Evolutionary conservation across 1,140 invertebrate species (phyloP), one percentile per base, ranked within the genome.

Genomic region (Orchesella cincta): DNA sequence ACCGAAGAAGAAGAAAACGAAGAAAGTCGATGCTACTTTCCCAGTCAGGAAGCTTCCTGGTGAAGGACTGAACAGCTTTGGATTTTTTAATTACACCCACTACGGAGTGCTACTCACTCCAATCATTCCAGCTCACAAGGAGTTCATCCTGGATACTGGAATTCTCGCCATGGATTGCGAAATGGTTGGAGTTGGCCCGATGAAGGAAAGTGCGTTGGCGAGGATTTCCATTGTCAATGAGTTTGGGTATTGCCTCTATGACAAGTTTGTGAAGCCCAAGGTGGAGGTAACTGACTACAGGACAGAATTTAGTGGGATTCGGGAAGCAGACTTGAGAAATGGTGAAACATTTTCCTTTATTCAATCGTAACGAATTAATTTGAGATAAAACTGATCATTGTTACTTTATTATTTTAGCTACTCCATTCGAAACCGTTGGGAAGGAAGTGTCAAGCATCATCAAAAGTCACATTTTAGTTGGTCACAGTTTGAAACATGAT

Each of bases 81-180:
- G 46, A 29, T 74, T 14, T n/a, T 74, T 74, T 74, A 23, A 74
- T 29, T 74, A 74, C 28, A 74, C n/a, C 26, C 73, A 74, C 23
- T 74, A 74, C 29, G 73, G 73, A 54, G 16, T 29, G 1, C 28
- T 74, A 26, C 14, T 1, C 8, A 74, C 73, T 28, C 12, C 39
- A 3, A 33, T 74, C 18, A 26, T 23, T 20, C 26, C 39, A 31
- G 26, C 39, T n/a, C 71, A 73, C 29, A 26, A 14, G 23, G 34
- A 46, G 31, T 74, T 75, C 31, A 75, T 54, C 8, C 5, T 83
- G 8, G 18, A 83, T 28, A 93, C 91, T 0, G 92, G 91, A 83
- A 89, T 88, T 35, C 82, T 98, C 52, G 94, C 93, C 0, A 93
- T 98, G 84, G 97, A 98, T 85, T 98, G 97, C 86, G 97, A 98